phyloP scores from a whole-genome alignment of 2,888 invertebrate genomes.

The Malthinus seriepunctatus region DNA sequence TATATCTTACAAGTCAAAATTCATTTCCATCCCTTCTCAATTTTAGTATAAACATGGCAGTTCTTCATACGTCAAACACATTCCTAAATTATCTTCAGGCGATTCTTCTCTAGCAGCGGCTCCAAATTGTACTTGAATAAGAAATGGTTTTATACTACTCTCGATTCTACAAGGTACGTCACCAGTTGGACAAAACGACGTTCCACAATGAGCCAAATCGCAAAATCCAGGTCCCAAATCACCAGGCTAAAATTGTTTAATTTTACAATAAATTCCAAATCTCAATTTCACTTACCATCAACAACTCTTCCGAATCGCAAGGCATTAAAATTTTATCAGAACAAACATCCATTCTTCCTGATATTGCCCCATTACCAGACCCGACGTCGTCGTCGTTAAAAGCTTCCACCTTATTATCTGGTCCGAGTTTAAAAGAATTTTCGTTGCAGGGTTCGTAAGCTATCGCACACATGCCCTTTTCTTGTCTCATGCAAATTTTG shows the following conservation, averaged over 20 bases:
- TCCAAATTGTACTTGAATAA: slow-evolving; percentile 78
- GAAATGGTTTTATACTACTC: slow-evolving; percentile 76
- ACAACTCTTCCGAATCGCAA: slow-evolving; percentile 82
- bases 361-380: slow-evolving; percentile 29
- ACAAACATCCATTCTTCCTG: slow-evolving; percentile 59
- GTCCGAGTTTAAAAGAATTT: slow-evolving; percentile 76
- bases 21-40: no score
- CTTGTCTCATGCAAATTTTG: slow-evolving; percentile 73
- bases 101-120: slow-evolving; percentile 66
- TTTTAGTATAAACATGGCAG: slow-evolving; percentile 61
- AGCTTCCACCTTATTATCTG: slow-evolving; percentile 37
- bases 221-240: slow-evolving; percentile 67
- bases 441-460: slow-evolving; percentile 76
- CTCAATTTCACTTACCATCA: slow-evolving; percentile 60
- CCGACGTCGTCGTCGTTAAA: slow-evolving; percentile 18
- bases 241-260: slow-evolving; percentile 58
- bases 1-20: no score
- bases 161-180: slow-evolving; percentile 67
- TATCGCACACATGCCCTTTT: slow-evolving; percentile 72
- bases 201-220: slow-evolving; percentile 79
- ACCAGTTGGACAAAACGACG: slow-evolving; percentile 66
- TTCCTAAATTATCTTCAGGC: slow-evolving; percentile 81
- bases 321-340: slow-evolving; percentile 77
- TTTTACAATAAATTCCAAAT: not conserved
- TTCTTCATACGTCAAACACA: slow-evolving; percentile 76